These are phyloP conservation scores for Molanna angustata DNA, from an alignment of 2,888 invertebrate genomes.

Conservation along the genomic window DNA sequence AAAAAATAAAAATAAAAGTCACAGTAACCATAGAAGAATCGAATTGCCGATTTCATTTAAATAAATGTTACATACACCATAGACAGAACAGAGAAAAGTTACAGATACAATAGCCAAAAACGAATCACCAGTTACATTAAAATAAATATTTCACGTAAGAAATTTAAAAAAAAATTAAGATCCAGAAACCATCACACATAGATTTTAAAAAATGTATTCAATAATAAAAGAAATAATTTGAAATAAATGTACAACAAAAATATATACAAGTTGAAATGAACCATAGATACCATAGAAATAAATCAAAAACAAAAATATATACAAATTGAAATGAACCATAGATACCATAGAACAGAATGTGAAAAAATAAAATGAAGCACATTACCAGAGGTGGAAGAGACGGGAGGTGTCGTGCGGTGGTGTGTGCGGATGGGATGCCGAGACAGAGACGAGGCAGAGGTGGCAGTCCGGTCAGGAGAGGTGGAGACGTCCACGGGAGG, in stretches of 20 bases:
- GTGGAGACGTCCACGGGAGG: background rate
- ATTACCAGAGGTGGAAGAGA: conserved; percentile 1
- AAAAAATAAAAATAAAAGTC: background rate
- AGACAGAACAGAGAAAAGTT: too few species aligned
- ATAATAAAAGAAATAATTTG: too few species aligned
- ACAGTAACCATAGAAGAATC: background rate
- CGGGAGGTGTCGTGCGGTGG: too few species aligned
- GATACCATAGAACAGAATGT: background rate
- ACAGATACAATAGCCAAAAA: too few species aligned
- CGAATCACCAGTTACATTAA: too few species aligned
- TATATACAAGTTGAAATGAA: background rate
- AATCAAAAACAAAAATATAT: background rate
- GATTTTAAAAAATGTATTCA: too few species aligned
- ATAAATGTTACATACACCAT: too few species aligned
- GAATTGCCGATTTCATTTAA: too few species aligned
- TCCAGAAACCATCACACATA: too few species aligned
- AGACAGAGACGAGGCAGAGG: background rate
- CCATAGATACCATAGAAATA: background rate
- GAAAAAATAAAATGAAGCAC: conserved; percentile 1
- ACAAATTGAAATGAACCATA: background rate
- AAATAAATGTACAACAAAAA: too few species aligned
- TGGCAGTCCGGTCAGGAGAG: background rate
- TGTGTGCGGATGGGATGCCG: background rate
- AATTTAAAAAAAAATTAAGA: too few species aligned
- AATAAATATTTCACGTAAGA: too few species aligned